Evolutionary conservation across 2,888 invertebrate species (phyloP), one percentile per base, ranked within the genome.

Genomic region (Coecobrya sp.): DNA sequence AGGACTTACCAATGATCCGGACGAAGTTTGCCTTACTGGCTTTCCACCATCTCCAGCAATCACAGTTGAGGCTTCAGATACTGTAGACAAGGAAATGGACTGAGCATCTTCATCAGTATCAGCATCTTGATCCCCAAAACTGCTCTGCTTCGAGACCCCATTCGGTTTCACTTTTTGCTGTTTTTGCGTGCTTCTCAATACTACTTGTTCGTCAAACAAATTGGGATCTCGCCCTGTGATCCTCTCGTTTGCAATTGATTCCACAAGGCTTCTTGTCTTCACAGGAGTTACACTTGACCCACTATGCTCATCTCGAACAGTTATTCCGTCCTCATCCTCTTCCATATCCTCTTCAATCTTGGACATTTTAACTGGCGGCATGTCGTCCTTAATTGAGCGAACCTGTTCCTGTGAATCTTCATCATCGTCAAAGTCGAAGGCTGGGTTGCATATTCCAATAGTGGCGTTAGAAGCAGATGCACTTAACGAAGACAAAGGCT

Each of bases 341-440:
- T 91, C 76, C 76, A 88, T 81, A 1, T 87, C 91, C 62, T 93
- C 94, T 11, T 93, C 93, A 68, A 93, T 93, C 87, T 90, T 89
- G 16, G 92, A 92, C 65, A 93, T 93, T 86, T 91, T 88, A n/a
- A 79, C 45, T 22, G 88, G 88, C 5, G 93, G 73, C 16, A 89
- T 22, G 5, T 91, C 85, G 30, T 93, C 93, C 22, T 73, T 91
- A 55, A 84, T 87, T 10, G 76, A 91, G 0, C 76, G 88, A n/a
- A 88, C 79, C 62, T 85, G 88, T 0, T 93, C 86, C 25, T 93
- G 92, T n/a, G 86, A 92, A 10, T 91, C 84, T 45, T 93, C 94
- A 30, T 94, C 93, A 62, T 95, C 95, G 4, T 95, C 95, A 68
- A 94, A 94, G 82, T 95, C 94, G 87, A 95, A 95, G 4, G 93